Evolutionary conservation across 2,888 invertebrate genomes (phyloP), one percentile per base, ranked within the genome.

Genomic region (Synanthedon vespiformis): DNA sequence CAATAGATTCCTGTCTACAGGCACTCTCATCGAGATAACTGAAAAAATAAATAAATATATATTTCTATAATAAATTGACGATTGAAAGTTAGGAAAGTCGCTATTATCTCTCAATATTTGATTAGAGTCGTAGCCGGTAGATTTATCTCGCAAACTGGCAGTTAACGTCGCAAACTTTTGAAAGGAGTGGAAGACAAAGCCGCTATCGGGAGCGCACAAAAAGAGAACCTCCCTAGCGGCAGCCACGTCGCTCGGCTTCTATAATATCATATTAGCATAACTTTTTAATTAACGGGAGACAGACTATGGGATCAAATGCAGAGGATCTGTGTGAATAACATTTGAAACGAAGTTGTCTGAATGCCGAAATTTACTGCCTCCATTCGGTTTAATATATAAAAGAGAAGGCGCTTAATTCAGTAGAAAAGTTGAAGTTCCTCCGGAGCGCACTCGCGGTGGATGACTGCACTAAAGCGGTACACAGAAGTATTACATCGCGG

Each of bases 391-490:
- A 34, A 10, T 34, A 34, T 34, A 5, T 10, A 34, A 34, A 0
- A 34, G 34, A 34, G 40, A 50, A 22, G 47, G 51, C 47, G 13
- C 3, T 14, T 12, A 44, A 13, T 44, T 44, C 44, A 44, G 13
- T 8, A 44, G 13, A 44, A 44, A 44, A 44, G 44, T 44, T 44
- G 5, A 44, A 44, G 13, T 44, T 14, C n/a, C 14, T n/a, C 13
- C 2, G 13, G 12, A 44, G 44, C 11, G 49, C 12, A 13, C 18
- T 27, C 3, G 53, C 48, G 49, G 48, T 48, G 34, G 41, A 51
- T 49, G 41, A 53, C 51, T 51, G 53, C 51, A 50, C 18, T 22
- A 48, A 51, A 51, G 47, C 53, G 10, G 16, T 44, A 3, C 27
- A 16, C n/a, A 27, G 40, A 12, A 27, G 22, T 50, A 50, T 22